Evolutionary conservation across 2,113 vertebrate species (phyloP), one percentile per base, ranked within the genome.

Genomic region (Corapipo altera): DNA sequence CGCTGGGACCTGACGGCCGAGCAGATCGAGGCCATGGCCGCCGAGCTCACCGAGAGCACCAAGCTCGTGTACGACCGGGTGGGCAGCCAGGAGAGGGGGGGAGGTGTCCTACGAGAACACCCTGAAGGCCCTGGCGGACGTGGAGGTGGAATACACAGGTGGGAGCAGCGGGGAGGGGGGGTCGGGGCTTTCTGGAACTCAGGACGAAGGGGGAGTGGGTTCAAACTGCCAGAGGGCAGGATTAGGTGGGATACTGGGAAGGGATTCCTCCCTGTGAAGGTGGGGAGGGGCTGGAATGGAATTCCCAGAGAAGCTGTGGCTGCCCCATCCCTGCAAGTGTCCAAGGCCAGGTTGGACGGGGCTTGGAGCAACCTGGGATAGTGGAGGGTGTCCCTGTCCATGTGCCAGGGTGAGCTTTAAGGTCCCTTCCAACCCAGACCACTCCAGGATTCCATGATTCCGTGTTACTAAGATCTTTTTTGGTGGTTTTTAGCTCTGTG

Each of bases 101-200:
- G 88, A 96, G 2, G 99, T 99, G 74, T 98, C 96, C 85, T 98
- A 98, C 2, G 98, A 99, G 59, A 99, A 98, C 97, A 99, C 99
- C 0, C 98, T 99, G 49, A 99, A 99, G 96, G 98, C 98, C 0
- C 97, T 99, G 58, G 99, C 99, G 0, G 98, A 99, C 4, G 99
- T 99, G 81, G 99, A 99, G 89, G 99, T 99, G 43, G 98, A 99
- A 2, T 99, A 99, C 89, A 99, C 99, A 2, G 99, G 99, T 99
- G 49, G 33, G 96, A 23, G 8, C 8, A 4, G 6, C 2, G 1
- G 3, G 15, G 48, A 46, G 9, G 4, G 49, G 37, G 23, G 23
- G 6, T 0, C 1, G 18, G 6, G 43, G 18, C 9, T 13, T 17
- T 41, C 48, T 27, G 58, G 15, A 18, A 8, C 5, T 33, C 5